A percentile compares a stretch with the other conserved stretches of the same genome.
These are phyloP conservation scores for Lasioglossum leucozonium DNA, from an alignment of 2,888 invertebrate species.

Conservation along the genomic window DNA sequence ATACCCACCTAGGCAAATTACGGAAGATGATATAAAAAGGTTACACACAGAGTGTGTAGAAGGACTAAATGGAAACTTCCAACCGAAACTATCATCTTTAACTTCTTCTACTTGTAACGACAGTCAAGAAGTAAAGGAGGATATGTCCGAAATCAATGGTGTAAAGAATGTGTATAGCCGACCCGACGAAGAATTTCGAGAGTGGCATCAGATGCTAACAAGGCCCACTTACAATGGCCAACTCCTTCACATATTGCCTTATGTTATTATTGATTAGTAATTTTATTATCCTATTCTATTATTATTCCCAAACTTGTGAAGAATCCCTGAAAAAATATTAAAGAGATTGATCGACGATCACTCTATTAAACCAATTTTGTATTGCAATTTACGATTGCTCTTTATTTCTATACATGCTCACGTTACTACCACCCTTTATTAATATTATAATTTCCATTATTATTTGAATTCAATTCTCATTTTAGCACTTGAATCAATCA, in stretches of 20 bases:
- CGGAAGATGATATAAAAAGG: conserved; percentile 78
- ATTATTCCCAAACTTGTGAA: conserved; percentile 69
- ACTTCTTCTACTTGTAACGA: conserved; percentile 59
- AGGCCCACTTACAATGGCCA: conserved; percentile 91
- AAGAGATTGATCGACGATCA: conserved; percentile 61
- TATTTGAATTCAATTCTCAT: conserved; percentile 26
- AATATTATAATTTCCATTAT: conserved; percentile 54
- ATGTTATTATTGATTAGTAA: conserved; percentile 95
- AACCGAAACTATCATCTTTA: conserved; percentile 75
- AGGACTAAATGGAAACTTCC: conserved; percentile 83
- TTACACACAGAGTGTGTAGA: conserved; percentile 79
- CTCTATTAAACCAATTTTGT: conserved; percentile 72
- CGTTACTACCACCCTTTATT: conserved; percentile 60
- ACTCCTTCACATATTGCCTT: conserved; percentile 96
- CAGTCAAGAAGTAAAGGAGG: conserved; percentile 56
- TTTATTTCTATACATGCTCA: conserved; percentile 70
- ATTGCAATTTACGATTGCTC: conserved; percentile 71
- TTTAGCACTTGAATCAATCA: conserved; percentile 19
- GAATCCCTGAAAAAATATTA: conserved; percentile 61
- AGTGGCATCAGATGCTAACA: conserved; percentile 96
- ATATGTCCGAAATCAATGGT: conserved; percentile 60
- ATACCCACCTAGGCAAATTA: conserved; percentile 69
- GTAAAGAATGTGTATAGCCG: conserved; percentile 77
- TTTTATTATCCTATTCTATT: conserved; percentile 74
- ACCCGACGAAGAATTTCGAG: conserved; percentile 88